Evolutionary conservation across 2,797 vertebrate genomes (phyloP).

Genomic region (Pempheris klunzingeri): DNA sequence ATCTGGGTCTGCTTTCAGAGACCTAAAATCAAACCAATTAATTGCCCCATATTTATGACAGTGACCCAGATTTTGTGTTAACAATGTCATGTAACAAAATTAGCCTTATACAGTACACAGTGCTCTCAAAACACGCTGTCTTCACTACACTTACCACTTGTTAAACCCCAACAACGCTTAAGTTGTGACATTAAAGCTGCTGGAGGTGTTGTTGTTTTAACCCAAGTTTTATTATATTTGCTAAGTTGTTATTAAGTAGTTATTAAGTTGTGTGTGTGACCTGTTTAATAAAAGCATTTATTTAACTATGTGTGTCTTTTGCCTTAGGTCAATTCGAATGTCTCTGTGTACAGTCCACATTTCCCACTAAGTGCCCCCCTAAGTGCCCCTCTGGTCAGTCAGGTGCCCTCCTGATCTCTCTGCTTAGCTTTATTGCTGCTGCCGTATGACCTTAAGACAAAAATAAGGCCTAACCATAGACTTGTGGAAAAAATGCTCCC

Average conservation of each 20-base stretch:
- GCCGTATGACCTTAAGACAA: conserved; percentile 22
- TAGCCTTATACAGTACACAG: conserved; percentile 20
- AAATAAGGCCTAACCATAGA: conserved; percentile 17
- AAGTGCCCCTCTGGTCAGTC: conserved; percentile 17
- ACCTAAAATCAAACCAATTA: conserved; percentile 63
- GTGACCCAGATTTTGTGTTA: conserved; percentile 61
- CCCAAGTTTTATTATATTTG: neutral
- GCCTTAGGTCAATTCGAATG: conserved; percentile 28
- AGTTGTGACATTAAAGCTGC: conserved; percentile 4
- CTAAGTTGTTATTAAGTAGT: too few species aligned
- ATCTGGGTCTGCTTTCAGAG: conserved; percentile 37
- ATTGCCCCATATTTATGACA: conserved; percentile 59
- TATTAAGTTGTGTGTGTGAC: conserved; percentile 25
- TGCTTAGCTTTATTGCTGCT: conserved; percentile 24
- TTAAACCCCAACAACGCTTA: too few species aligned
- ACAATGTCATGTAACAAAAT: conserved; percentile 55
- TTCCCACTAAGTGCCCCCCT: conserved; percentile 13
- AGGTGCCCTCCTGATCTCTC: conserved; percentile 12
- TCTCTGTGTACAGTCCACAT: neutral
- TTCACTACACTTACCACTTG: too few species aligned
- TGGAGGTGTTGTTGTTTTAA: neutral
- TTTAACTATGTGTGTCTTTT: conserved; percentile 23
- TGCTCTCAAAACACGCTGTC: conserved; percentile 9
- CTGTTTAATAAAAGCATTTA: conserved; percentile 16
- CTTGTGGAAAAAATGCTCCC: conserved; percentile 3